phyloP scores from a whole-genome alignment of 2,888 invertebrate genomes.

The Drosophila mulleri region DNA sequence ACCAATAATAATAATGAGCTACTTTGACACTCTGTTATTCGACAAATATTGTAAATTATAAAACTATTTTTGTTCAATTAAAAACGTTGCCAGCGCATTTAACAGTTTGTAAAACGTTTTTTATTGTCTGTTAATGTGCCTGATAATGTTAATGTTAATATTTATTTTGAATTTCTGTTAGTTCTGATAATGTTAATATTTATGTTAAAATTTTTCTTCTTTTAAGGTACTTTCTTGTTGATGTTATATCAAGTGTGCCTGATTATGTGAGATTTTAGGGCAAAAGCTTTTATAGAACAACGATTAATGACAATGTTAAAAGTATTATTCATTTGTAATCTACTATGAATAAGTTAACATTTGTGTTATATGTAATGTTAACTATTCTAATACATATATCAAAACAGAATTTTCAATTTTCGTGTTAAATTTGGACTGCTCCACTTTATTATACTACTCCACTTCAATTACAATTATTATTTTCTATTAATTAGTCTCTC shows the following conservation, averaged over 20 bases:
- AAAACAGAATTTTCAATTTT: neutral
- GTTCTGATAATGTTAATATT: neutral
- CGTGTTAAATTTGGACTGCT: neutral
- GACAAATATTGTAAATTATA: neutral
- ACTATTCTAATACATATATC: too few species aligned
- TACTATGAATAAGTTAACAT: neutral
- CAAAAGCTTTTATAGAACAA: too few species aligned
- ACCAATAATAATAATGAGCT: conserved; percentile 31
- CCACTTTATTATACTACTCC: neutral
- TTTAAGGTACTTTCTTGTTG: too few species aligned
- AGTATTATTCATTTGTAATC: too few species aligned
- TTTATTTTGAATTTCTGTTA: neutral
- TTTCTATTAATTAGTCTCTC: neutral
- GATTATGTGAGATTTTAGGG: too few species aligned
- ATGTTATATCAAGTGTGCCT: too few species aligned
- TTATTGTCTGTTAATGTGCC: neutral
- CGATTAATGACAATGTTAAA: too few species aligned
- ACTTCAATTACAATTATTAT: neutral
- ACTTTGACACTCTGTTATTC: conserved; percentile 1
- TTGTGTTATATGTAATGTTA: neutral
- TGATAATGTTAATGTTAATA: neutral
- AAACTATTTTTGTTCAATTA: conserved; percentile 5
- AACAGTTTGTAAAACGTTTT: neutral
- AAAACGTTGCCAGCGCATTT: neutral
- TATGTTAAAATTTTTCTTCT: neutral